Percentiles rank a stretch among this genome's conserved stretches.
These are phyloP conservation scores for Cladopsammia gracilis DNA, from an alignment of 64 coral and sea anemone genomes.

Conservation along the genomic window DNA sequence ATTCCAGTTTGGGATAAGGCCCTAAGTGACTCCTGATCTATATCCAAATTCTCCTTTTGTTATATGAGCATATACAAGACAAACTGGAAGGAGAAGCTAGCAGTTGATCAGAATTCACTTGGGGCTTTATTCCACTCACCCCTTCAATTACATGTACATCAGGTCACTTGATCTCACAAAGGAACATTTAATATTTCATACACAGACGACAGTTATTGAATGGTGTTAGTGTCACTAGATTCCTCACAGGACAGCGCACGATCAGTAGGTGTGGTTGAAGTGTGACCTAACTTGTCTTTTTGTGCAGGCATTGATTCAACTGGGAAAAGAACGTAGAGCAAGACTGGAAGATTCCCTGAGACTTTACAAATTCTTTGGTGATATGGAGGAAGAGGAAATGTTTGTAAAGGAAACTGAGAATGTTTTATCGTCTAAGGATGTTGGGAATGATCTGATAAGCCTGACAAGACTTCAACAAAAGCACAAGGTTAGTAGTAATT, in stretches of 20 bases:
- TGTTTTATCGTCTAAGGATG: conserved; percentile 91
- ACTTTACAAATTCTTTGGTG: conserved; percentile 89
- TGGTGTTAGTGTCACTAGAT: not conserved
- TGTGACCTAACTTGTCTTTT: not conserved
- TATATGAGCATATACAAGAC: no score
- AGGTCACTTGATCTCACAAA: no score
- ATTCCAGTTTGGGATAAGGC: no score
- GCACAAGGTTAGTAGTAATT: conserved; percentile 72
- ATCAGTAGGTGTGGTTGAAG: no score
- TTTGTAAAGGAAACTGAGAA: conserved; percentile 95
- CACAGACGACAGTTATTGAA: no score
- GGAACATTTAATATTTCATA: no score
- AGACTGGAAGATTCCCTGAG: conserved; percentile 90
- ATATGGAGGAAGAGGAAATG: conserved; percentile 91
- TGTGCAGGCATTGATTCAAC: conserved; percentile 69
- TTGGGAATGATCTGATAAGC: conserved; percentile 90
- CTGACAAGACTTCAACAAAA: conserved; percentile 92
- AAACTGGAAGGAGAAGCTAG: no score
- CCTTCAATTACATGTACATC: no score
- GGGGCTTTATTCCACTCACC: no score
- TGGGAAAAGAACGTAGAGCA: conserved; percentile 79
- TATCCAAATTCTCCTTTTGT: no score
- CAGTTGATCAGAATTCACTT: no score
- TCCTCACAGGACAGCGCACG: not conserved
- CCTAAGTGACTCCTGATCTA: no score